These are phyloP conservation scores for Synergus itoensis DNA, from an alignment of 2,888 invertebrate genomes.

Conservation along the genomic window DNA sequence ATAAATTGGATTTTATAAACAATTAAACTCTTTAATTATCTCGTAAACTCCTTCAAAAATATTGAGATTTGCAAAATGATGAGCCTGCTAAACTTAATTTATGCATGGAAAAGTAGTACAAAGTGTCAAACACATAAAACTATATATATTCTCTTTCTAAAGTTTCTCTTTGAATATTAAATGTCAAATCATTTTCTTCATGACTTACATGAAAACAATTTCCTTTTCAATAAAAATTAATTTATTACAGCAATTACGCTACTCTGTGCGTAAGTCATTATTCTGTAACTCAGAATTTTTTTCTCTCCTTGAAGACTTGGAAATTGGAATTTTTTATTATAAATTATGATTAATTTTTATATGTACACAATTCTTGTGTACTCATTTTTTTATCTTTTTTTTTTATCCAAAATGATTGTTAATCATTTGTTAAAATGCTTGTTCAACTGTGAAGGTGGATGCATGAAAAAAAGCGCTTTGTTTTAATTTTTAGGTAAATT, in stretches of 20 bases:
- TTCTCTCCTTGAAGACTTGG: too few relatives aligned
- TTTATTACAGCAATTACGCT: neutral
- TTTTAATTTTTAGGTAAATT: neutral
- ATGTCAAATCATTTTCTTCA: neutral
- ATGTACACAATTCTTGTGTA: neutral
- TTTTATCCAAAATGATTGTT: neutral
- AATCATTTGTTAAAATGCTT: neutral
- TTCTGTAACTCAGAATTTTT: too few relatives aligned
- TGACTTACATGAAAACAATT: neutral
- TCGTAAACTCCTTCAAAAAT: neutral
- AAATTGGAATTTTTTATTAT: too few relatives aligned
- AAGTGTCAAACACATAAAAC: too few relatives aligned
- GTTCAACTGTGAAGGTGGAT: neutral
- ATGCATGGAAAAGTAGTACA: too few relatives aligned
- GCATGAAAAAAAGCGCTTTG: neutral
- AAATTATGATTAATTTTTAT: neutral
- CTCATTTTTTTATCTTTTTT: neutral
- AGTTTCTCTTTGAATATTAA: too few relatives aligned
- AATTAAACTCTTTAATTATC: neutral
- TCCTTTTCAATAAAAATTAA: neutral
- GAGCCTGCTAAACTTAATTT: too few relatives aligned
- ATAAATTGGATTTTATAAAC: constrained; percentile 47
- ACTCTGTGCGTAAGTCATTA: too few relatives aligned
- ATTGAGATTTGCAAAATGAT: neutral
- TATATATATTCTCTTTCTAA: too few relatives aligned